phyloP scores from a whole-genome alignment of 2,888 invertebrate species.

The Thereva nobilitata region DNA sequence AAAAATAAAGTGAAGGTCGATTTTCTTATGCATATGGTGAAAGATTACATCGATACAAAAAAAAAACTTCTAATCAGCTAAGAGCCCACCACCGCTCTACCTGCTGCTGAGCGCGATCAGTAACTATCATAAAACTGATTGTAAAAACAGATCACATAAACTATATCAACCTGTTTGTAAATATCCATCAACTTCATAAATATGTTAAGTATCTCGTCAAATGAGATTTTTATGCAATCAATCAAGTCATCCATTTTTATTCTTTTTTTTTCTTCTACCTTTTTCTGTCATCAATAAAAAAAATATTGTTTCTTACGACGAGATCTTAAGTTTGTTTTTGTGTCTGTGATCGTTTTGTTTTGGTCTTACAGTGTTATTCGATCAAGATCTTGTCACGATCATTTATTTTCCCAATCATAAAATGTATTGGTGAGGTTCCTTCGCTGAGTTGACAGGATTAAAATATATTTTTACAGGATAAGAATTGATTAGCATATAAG shows the following conservation, averaged over 20 bases:
- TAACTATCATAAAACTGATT: constrained; percentile 16
- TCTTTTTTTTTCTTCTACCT: constrained; percentile 12
- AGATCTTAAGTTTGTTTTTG: background rate
- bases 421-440: background rate
- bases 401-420: background rate
- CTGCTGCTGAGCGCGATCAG: background rate
- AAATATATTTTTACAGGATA: no score
- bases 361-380: background rate
- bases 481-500: no score
- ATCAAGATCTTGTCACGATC: constrained; percentile 5
- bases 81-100: constrained; percentile 9
- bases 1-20: no score
- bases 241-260: constrained; percentile 31
- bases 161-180: constrained; percentile 41
- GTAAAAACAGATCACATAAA: constrained; percentile 41
- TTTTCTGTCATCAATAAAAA: constrained; percentile 6
- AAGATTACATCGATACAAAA: no score
- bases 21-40: no score
- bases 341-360: constrained; percentile 3
- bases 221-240: constrained; percentile 44
- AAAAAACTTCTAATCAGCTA: constrained; percentile 12
- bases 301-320: constrained; percentile 9
- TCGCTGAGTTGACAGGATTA: no score
- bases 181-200: constrained; percentile 40
- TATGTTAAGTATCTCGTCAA: constrained; percentile 44